Conservation (phyloP, 2,888 invertebrate species). For the Diachrysia chrysitis region DNA sequence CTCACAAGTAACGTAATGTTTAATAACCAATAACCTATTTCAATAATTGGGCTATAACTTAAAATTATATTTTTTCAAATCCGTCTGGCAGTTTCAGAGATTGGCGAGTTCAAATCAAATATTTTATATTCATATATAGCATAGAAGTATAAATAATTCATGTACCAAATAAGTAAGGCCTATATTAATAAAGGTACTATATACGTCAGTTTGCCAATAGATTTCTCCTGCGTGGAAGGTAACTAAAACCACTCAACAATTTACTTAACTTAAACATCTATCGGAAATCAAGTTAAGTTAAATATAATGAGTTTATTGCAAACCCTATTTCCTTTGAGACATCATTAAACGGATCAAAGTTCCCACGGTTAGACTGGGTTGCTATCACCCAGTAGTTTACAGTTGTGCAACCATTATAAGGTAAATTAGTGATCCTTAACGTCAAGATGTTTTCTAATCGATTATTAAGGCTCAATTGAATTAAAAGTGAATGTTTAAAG, state of each 20-base stretch:
- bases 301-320: background rate
- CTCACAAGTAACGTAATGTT: too few species aligned
- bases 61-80: too few species aligned
- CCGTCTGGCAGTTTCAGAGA: too few species aligned
- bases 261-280: background rate
- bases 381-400: constrained; percentile 27
- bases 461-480: constrained; percentile 27
- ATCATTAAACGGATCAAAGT: constrained; percentile 14
- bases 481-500: background rate
- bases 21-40: too few species aligned
- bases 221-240: too few species aligned
- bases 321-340: constrained; percentile 23
- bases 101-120: too few species aligned
- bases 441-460: constrained; percentile 48
- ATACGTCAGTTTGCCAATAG: too few species aligned
- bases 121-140: too few species aligned
- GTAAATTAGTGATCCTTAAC: constrained; percentile 40
- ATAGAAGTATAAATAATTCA: too few species aligned
- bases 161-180: too few species aligned
- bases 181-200: too few species aligned
- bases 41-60: too few species aligned
- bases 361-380: constrained; percentile 38
- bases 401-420: constrained; percentile 43
- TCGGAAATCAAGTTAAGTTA: background rate
- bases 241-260: background rate